A percentile compares a stretch with the other conserved stretches of the same genome.
Evolutionary conservation across 2,888 invertebrate genomes (phyloP).

Genomic region (Luffia ferchaultella): DNA sequence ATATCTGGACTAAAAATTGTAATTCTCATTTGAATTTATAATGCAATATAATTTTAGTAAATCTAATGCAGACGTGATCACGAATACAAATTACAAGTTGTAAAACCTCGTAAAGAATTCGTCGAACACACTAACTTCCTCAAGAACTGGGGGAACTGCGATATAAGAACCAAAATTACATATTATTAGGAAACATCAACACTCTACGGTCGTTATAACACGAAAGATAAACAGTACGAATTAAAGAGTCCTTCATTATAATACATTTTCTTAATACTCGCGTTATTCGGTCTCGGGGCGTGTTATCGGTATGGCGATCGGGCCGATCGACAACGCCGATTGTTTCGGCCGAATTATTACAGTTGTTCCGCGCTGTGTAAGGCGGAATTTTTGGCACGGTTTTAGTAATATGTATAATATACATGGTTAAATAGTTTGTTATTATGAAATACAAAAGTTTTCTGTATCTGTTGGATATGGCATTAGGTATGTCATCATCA

Average conservation of each 20-base stretch:
- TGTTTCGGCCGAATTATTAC: conserved; percentile 23
- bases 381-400: conserved; percentile 21
- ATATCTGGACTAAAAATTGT: too few relatives aligned
- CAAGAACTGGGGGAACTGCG: neutral
- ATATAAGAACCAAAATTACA: conserved; percentile 56
- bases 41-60: too few relatives aligned
- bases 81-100: too few relatives aligned
- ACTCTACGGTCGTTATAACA: conserved; percentile 53
- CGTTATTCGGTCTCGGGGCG: conserved; percentile 43
- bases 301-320: conserved; percentile 43
- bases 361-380: conserved; percentile 22
- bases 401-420: too few relatives aligned
- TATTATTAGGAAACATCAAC: conserved; percentile 61
- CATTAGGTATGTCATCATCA: too few relatives aligned
- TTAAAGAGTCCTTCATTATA: conserved; percentile 58
- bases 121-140: neutral
- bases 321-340: conserved; percentile 39
- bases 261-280: conserved; percentile 51
- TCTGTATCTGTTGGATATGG: too few relatives aligned
- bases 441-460: too few relatives aligned
- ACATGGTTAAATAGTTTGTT: too few relatives aligned
- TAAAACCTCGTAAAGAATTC: conserved; percentile 43
- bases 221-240: conserved; percentile 60
- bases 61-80: too few relatives aligned
- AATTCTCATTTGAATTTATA: too few relatives aligned